Percentiles rank a stretch among this genome's conserved stretches.
Evolutionary conservation across 2,797 vertebrate genomes (phyloP).

Genomic region (Dendrocincla fuliginosa): DNA sequence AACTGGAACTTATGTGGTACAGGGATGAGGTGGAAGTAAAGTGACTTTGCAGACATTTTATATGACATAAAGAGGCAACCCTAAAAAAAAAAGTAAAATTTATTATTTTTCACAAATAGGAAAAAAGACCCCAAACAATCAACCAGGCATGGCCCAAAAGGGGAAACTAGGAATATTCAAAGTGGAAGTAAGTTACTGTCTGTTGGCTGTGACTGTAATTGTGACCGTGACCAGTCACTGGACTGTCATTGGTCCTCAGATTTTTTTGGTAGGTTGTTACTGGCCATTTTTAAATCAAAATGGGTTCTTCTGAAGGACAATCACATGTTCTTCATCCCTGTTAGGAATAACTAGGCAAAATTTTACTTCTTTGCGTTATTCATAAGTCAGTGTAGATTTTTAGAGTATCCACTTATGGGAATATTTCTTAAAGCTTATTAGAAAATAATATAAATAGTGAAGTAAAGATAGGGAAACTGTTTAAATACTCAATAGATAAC

Average conservation of each 20-base stretch:
- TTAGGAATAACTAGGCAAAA: neutral
- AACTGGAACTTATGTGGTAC: neutral
- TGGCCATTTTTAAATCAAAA: neutral
- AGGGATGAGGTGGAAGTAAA: neutral
- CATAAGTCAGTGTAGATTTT: neutral
- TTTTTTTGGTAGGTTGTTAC: neutral
- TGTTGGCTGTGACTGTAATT: neutral
- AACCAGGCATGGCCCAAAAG: neutral
- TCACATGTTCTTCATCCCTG: neutral
- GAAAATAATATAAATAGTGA: neutral
- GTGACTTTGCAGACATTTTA: neutral
- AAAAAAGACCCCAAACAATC: accelerated
- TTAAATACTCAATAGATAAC: neutral
- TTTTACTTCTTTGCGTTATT: neutral
- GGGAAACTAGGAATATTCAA: neutral
- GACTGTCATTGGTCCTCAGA: neutral
- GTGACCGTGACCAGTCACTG: neutral
- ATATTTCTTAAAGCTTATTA: neutral
- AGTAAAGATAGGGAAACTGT: neutral
- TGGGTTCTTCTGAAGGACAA: neutral
- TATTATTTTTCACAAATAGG: neutral
- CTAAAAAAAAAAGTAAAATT: neutral
- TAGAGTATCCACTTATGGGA: neutral
- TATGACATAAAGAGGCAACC: neutral
- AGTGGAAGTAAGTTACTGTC: neutral